These are phyloP conservation scores for Onychorhynchus coronatus DNA, from an alignment of 2,113 vertebrate species.

Conservation along the genomic window DNA sequence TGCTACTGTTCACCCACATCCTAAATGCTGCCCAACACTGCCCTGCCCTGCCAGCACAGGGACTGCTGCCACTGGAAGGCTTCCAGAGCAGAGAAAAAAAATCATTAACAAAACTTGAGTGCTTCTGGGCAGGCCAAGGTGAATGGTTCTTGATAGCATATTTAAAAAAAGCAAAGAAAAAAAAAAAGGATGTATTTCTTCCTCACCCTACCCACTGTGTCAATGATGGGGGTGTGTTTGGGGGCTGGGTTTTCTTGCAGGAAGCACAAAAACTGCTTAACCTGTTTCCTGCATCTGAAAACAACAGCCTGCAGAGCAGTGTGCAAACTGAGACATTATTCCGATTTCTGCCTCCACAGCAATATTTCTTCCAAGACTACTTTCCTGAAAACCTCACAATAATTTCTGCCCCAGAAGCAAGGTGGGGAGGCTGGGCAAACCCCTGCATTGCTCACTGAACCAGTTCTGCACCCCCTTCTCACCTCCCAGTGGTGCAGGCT, in stretches of 20 bases:
- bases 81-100: neutral
- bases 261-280: neutral
- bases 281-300: neutral
- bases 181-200: neutral
- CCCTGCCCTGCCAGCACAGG: rapidly evolving
- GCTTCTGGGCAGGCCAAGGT: neutral
- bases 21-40: neutral
- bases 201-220: neutral
- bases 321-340: neutral
- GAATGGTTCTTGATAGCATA: neutral
- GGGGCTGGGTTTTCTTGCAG: neutral
- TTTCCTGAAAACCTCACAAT: neutral
- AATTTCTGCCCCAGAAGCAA: neutral
- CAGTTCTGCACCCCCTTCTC: neutral
- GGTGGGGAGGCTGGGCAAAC: neutral
- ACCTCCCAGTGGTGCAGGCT: neutral
- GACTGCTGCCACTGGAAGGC: neutral
- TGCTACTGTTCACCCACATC: neutral
- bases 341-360: neutral
- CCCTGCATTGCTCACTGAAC: neutral
- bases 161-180: neutral
- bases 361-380: neutral
- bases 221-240: neutral
- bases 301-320: neutral
- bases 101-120: neutral